These are phyloP conservation scores for Aleiodes alternator DNA, from an alignment of 2,888 invertebrate species.

Conservation along the genomic window DNA sequence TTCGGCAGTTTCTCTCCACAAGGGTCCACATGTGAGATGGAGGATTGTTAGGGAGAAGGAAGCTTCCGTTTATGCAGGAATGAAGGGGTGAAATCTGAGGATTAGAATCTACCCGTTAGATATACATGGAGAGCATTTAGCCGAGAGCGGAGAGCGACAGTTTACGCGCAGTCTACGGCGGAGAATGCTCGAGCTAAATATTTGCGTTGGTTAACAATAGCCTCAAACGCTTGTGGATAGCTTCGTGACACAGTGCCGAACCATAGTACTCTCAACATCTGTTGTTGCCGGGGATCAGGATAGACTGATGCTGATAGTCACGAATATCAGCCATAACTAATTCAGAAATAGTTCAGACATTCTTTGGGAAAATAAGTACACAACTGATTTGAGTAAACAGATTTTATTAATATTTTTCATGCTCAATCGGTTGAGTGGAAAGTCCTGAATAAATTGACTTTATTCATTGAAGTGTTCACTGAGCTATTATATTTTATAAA, in stretches of 20 bases:
- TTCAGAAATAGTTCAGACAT: constrained; percentile 1
- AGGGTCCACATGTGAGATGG: constrained; percentile 3
- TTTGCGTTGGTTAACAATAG: constrained; percentile 59
- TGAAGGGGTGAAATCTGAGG: not conserved
- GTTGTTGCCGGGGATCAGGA: constrained; percentile 10
- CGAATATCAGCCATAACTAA: not conserved
- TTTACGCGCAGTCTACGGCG: constrained; percentile 25
- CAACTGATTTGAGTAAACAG: no score
- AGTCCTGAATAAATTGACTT: no score
- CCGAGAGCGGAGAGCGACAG: not conserved
- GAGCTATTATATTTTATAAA: no score
- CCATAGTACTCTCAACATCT: constrained; percentile 12
- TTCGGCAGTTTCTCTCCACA: constrained; percentile 6
- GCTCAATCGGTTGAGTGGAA: no score
- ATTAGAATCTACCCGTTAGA: not conserved
- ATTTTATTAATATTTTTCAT: no score
- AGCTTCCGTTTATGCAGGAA: not conserved
- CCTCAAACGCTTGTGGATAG: constrained; percentile 2
- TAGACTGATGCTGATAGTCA: constrained; percentile 10
- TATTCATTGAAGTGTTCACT: no score
- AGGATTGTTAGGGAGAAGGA: not conserved
- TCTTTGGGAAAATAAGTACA: constrained; percentile 15
- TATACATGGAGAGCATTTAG: constrained; percentile 14
- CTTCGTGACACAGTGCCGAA: constrained; percentile 22
- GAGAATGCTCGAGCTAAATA: constrained; percentile 53